Percentiles rank a stretch among this genome's conserved stretches.
Conservation (phyloP, 2,888 invertebrate species). For the Orthonevra nobilis region DNA sequence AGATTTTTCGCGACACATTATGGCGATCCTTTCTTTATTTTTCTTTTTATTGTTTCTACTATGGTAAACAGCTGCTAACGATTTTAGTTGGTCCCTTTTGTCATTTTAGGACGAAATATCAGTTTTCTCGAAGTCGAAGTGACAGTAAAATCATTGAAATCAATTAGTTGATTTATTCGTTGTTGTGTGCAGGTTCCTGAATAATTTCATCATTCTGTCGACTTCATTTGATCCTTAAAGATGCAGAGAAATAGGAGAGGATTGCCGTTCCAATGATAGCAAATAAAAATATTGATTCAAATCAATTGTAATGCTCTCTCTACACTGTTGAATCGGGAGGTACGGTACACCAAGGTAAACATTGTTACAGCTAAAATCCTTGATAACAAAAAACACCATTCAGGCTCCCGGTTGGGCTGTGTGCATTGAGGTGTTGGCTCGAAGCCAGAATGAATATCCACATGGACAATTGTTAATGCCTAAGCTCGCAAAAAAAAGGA, state of each 20-base stretch:
- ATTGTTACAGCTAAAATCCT: conserved; percentile 55
- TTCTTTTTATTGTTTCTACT: conserved; percentile 40
- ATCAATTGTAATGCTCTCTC: conserved; percentile 54
- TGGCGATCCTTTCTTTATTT: too few relatives aligned
- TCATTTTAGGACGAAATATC: too few relatives aligned
- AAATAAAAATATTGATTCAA: conserved; percentile 68
- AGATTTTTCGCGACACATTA: conserved; percentile 37
- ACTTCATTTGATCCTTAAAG: conserved; percentile 41
- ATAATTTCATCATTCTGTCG: conserved; percentile 56
- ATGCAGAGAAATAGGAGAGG: conserved; percentile 26
- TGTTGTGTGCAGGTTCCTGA: too few relatives aligned
- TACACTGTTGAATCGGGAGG: conserved; percentile 1
- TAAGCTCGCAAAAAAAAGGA: conserved; percentile 42
- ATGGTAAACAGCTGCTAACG: conserved; percentile 20
- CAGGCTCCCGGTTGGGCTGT: conserved; percentile 13
- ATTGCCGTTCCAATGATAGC: conserved; percentile 61
- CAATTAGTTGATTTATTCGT: too few relatives aligned
- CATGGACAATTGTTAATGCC: conserved; percentile 69
- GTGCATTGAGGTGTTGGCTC: conserved; percentile 56
- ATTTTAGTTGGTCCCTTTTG: too few relatives aligned
- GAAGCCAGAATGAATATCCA: conserved; percentile 69
- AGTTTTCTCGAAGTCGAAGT: background rate
- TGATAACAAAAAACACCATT: conserved; percentile 25
- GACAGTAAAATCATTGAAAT: too few relatives aligned
- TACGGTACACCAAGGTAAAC: conserved; percentile 62